Evolutionary conservation across 2,113 vertebrate species (phyloP).

Genomic region (Antennarius striatus): DNA sequence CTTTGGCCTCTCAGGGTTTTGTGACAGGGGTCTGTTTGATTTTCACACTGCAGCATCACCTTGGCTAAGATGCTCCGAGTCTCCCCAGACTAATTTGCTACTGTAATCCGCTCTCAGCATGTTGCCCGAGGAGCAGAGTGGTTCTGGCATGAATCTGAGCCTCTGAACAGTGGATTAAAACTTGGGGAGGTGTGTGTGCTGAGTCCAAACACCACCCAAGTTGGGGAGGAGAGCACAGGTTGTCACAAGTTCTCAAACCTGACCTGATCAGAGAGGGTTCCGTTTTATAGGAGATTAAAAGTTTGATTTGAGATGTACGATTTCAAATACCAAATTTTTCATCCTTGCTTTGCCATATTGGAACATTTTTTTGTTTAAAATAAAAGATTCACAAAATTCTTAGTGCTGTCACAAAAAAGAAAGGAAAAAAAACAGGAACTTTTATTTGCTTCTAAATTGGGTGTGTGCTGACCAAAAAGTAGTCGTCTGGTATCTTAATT

Average conservation of each 20-base stretch:
- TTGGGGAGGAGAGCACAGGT: constrained; percentile 10
- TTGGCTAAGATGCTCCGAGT: constrained; percentile 10
- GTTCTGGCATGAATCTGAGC: constrained; percentile 24
- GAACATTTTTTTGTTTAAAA: too few relatives aligned
- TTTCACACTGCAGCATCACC: constrained; percentile 57
- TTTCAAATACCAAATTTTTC: too few relatives aligned
- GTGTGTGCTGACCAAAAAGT: too few relatives aligned
- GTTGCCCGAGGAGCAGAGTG: constrained; percentile 37
- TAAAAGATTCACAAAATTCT: too few relatives aligned
- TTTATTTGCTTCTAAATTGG: too few relatives aligned
- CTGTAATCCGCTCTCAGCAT: constrained; percentile 59
- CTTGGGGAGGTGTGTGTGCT: constrained; percentile 14
- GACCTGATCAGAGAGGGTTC: constrained; percentile 3
- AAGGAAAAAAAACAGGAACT: too few relatives aligned
- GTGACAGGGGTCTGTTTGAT: constrained; percentile 54
- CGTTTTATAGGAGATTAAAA: too few relatives aligned
- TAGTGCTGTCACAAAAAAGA: too few relatives aligned
- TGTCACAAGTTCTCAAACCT: constrained; percentile 5
- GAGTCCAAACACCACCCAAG: constrained; percentile 52
- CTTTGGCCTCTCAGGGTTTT: constrained; percentile 25
- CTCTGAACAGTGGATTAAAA: constrained; percentile 45
- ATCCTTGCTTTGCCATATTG: too few relatives aligned
- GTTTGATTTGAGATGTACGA: too few relatives aligned
- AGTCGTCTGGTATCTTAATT: too few relatives aligned
- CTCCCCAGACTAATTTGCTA: constrained; percentile 54